A percentile compares a stretch with the other conserved stretches of the same genome.
phyloP scores from a whole-genome alignment of 2,113 vertebrate species.

The Plecotus auritus region DNA sequence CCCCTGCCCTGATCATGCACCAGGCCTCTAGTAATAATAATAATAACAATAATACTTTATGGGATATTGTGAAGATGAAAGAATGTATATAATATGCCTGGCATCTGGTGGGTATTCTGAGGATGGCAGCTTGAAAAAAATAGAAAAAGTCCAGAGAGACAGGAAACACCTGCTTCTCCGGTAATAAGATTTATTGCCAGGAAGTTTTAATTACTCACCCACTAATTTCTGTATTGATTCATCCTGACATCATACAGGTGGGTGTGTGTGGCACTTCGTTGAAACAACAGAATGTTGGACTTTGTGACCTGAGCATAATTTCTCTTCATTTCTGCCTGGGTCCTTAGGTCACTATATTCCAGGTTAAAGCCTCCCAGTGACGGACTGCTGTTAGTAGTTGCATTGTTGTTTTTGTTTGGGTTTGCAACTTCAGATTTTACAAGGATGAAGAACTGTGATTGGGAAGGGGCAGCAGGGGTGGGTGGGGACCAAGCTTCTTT shows the following conservation, averaged over 20 bases:
- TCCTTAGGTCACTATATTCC: background rate
- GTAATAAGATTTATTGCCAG: background rate
- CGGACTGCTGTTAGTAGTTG: background rate
- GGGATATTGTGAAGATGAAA: background rate
- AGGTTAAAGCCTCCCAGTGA: background rate
- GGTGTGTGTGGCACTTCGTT: background rate
- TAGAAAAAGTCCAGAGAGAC: background rate
- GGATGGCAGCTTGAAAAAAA: background rate
- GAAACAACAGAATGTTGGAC: background rate
- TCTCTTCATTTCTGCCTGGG: background rate
- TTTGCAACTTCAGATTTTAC: constrained; percentile 42
- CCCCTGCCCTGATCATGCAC: too few relatives aligned
- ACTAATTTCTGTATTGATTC: constrained; percentile 39
- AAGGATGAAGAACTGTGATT: background rate
- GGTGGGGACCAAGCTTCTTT: constrained; percentile 12
- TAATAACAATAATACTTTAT: background rate
- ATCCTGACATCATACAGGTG: constrained; percentile 7
- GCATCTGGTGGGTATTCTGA: background rate
- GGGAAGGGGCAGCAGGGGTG: background rate
- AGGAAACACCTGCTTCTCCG: constrained; percentile 64
- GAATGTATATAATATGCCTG: background rate
- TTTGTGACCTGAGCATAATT: background rate
- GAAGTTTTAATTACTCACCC: constrained; percentile 37
- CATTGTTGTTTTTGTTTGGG: background rate
- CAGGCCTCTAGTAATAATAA: background rate